These are phyloP conservation scores for Lepus americanus DNA, from an alignment of 2,113 vertebrate genomes.

Conservation along the genomic window DNA sequence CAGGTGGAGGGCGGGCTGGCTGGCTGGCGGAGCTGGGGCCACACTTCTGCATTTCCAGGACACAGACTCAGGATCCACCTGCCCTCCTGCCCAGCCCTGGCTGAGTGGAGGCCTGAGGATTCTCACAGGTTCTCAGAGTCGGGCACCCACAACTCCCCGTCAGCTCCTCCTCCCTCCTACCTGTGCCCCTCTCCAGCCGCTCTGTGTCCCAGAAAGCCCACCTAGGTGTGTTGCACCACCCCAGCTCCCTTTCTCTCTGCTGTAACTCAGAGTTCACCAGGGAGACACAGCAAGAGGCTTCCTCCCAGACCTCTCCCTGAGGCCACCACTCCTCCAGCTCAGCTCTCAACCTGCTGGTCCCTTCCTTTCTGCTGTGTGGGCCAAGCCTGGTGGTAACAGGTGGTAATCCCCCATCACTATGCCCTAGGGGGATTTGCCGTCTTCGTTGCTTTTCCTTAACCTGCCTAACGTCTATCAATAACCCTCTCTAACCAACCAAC, in stretches of 20 bases:
- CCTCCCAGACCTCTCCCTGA: neutral
- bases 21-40: neutral
- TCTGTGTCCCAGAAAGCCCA: neutral
- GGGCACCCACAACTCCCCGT: neutral
- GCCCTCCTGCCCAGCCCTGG: neutral
- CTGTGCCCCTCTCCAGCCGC: neutral
- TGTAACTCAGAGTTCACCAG: neutral
- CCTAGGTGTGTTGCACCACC: neutral
- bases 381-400: neutral
- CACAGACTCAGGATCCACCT: neutral
- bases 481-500: neutral
- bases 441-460: neutral
- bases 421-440: neutral
- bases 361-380: neutral
- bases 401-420: too few relatives aligned
- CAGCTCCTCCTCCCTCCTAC: neutral
- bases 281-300: neutral
- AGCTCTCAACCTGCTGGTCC: neutral
- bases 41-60: neutral
- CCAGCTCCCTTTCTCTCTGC: neutral
- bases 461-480: neutral
- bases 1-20: neutral
- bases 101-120: neutral
- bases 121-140: neutral
- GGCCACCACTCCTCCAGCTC: neutral